Evolutionary conservation across 2,113 vertebrate genomes (phyloP).

Genomic region (Cisticola juncidis): DNA sequence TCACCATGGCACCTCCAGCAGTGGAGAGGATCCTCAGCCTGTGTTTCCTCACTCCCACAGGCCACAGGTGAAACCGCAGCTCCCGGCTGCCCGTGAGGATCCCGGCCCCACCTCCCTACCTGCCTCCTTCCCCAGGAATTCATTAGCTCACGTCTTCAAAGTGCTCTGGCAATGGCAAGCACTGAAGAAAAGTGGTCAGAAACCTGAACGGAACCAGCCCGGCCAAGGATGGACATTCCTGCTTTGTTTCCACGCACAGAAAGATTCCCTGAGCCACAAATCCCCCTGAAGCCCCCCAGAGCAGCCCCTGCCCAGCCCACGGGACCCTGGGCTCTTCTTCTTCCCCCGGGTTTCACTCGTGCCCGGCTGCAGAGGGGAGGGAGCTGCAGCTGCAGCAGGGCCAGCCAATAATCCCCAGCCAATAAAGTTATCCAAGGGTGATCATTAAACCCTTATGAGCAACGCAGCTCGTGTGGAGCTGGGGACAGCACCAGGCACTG

Average conservation of each 20-base stretch:
- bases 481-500: neutral
- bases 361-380: neutral
- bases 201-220: neutral
- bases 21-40: neutral
- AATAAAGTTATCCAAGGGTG: slow-evolving; percentile 34
- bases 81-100: rapidly evolving
- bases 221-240: neutral
- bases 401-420: slow-evolving; percentile 24
- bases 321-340: neutral
- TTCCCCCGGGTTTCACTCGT: neutral
- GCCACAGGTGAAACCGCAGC: rapidly evolving
- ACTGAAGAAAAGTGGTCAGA: neutral
- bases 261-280: neutral
- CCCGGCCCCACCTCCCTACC: neutral
- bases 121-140: neutral
- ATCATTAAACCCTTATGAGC: slow-evolving; percentile 32
- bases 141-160: neutral
- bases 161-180: neutral
- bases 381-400: slow-evolving; percentile 2
- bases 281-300: neutral
- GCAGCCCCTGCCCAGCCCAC: rapidly evolving
- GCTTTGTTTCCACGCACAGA: neutral
- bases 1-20: rapidly evolving
- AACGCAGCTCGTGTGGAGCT: neutral
- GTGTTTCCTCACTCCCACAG: neutral